A percentile compares a stretch with the other conserved stretches of the same genome.
These are phyloP conservation scores for Smutsia temminckii DNA, from an alignment of 2,797 vertebrate species.

Conservation along the genomic window DNA sequence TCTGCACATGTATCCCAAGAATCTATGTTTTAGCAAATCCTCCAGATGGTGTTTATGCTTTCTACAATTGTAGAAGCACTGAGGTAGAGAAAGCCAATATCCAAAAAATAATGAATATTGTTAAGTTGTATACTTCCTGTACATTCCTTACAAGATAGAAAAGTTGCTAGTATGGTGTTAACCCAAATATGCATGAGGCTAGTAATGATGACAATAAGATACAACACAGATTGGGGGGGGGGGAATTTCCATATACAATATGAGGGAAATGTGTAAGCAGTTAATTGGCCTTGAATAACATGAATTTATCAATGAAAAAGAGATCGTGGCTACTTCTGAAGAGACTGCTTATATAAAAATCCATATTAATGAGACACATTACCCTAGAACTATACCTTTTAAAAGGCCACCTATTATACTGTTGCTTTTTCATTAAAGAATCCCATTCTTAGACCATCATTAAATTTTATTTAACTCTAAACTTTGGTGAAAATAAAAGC, in stretches of 20 bases:
- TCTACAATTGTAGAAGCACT: neutral
- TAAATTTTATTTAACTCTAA: neutral
- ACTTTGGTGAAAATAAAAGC: constrained; percentile 7
- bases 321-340: neutral
- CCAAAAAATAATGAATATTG: neutral
- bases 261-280: neutral
- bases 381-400: constrained; percentile 9
- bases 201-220: constrained; percentile 2
- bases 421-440: neutral
- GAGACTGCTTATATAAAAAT: constrained; percentile 11
- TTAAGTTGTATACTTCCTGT: neutral
- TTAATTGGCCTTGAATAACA: neutral
- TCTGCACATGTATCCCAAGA: neutral
- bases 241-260: neutral
- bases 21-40: neutral
- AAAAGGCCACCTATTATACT: neutral
- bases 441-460: neutral
- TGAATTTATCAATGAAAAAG: neutral
- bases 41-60: neutral
- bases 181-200: neutral
- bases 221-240: neutral
- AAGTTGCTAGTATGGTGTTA: constrained; percentile 4
- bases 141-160: neutral
- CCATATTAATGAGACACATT: constrained; percentile 7
- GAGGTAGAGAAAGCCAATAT: neutral